Percentiles rank a stretch among this genome's conserved stretches.
Conservation (phyloP, 2,888 invertebrate genomes). For the Ommatoiulus sabulosus region DNA sequence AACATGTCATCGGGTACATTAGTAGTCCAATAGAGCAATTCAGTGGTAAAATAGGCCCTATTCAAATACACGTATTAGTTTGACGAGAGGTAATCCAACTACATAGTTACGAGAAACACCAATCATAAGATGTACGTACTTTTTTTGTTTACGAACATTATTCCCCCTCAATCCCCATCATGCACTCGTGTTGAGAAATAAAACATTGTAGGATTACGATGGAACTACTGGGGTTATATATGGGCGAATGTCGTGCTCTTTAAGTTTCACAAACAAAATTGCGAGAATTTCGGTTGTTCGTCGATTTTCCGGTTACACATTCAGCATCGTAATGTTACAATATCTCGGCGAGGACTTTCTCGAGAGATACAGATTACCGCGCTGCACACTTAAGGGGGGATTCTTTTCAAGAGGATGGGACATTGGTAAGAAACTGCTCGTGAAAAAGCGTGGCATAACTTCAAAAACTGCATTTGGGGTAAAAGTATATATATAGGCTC, state of each 20-base stretch:
- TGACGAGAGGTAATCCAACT: conserved; percentile 30
- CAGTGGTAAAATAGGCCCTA: not conserved
- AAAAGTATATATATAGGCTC: not conserved
- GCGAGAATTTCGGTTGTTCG: not conserved
- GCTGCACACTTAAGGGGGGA: not conserved
- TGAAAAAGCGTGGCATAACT: conserved; percentile 1
- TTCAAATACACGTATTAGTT: conserved; percentile 23
- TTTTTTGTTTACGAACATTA: conserved; percentile 29
- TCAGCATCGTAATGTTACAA: not conserved
- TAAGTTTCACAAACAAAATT: not conserved
- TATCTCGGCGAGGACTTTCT: not conserved
- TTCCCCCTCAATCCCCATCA: conserved; percentile 15
- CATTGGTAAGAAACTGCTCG: not conserved
- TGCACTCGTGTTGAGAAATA: conserved; percentile 16
- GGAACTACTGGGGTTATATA: not conserved
- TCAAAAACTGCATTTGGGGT: not conserved
- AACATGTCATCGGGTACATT: conserved; percentile 14
- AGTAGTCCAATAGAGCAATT: conserved; percentile 8
- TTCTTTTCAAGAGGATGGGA: not conserved
- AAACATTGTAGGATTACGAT: not conserved
- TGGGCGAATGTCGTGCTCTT: not conserved
- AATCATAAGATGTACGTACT: conserved; percentile 36
- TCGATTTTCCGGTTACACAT: not conserved
- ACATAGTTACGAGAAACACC: conserved; percentile 35
- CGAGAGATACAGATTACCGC: not conserved